phyloP scores from a whole-genome alignment of 92 coral and sea anemone genomes.

The Epizoanthus fatuus region DNA sequence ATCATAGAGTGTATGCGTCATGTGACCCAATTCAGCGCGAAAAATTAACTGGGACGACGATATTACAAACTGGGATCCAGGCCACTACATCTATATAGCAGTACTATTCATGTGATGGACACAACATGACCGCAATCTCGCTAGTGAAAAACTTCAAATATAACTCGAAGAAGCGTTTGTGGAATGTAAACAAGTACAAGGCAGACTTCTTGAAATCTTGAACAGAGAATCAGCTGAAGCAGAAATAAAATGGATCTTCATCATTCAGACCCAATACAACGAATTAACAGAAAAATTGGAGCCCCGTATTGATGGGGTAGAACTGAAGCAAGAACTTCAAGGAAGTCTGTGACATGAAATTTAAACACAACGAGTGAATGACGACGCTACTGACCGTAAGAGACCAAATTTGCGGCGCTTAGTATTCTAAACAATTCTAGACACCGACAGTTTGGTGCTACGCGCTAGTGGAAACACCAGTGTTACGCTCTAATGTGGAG shows the following conservation, averaged over 20 bases:
- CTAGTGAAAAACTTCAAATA: constrained; percentile 28
- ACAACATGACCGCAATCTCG: constrained; percentile 4
- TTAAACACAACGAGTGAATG: too few relatives aligned
- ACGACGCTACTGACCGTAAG: neutral
- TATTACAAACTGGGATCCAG: too few relatives aligned
- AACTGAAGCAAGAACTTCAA: neutral
- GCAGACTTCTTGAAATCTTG: constrained; percentile 16
- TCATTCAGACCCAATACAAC: constrained; percentile 40
- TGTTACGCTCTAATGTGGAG: too few relatives aligned
- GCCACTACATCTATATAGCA: neutral
- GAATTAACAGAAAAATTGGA: constrained; percentile 31
- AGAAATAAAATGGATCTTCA: constrained; percentile 43
- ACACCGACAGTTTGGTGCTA: too few relatives aligned
- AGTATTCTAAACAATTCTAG: too few relatives aligned
- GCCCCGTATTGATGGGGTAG: neutral
- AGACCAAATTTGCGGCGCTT: too few relatives aligned
- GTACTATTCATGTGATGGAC: neutral
- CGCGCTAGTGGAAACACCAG: too few relatives aligned
- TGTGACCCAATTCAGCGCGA: too few relatives aligned
- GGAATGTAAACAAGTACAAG: constrained; percentile 38
- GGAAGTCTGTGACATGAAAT: neutral
- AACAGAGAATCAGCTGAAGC: constrained; percentile 33
- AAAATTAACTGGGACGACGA: too few relatives aligned
- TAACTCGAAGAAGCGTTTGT: constrained; percentile 34
- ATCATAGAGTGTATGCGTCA: too few relatives aligned